Base-by-base conservation (phyloP, 2,113 vertebrate genomes). In the Cervus canadensis region DNA sequence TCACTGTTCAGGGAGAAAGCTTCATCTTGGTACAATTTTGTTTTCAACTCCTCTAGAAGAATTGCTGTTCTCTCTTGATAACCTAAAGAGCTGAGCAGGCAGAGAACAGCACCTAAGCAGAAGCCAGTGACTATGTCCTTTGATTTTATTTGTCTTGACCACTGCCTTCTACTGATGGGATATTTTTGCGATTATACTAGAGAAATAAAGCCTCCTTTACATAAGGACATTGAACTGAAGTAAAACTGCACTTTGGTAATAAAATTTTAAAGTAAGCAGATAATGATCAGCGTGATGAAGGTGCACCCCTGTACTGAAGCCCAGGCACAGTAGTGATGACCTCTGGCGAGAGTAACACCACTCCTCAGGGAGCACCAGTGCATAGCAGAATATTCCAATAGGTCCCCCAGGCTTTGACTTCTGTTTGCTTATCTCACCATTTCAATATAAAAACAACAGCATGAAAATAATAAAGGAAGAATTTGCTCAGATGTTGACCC, bases 371-470 rank as follows among this genome's bases (percentile, higher is more conserved):
- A 40, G 7, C 5, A 40, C 26, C 81, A 9, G 5, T 25, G 36
- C 28, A 14, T 16, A 21, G 23, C 30, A 5, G n/a, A 43, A 36
- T 7, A 76, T 36, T 19, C 62, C 87, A 43, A 15, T 2, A n/a
- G 36, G 64, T 60, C 30, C 48, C 3, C 6, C 10, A 28, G 60
- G 64, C 60, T 76, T 94, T 54, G 36, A 83, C 48, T 94, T 84
- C 52, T 84, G 33, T 36, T 15, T 28, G 15, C 67, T 45, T 30
- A 13, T 48, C 59, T 85, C 87, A 36, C 90, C 76, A 82, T 78
- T 76, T 97, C 36, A 56, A 78, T 79, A 64, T 78, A 91, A 85
- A 94, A 97, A 97, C 67, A 95, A 94, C 19, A 67, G 74, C 93
- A 92, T 4, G 10, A 87, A 94, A 88, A 94, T 78, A 82, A 60